Percentiles rank a stretch among this genome's conserved stretches.
Conservation (phyloP, 2,797 vertebrate species). For the Nyctibius grandis region DNA sequence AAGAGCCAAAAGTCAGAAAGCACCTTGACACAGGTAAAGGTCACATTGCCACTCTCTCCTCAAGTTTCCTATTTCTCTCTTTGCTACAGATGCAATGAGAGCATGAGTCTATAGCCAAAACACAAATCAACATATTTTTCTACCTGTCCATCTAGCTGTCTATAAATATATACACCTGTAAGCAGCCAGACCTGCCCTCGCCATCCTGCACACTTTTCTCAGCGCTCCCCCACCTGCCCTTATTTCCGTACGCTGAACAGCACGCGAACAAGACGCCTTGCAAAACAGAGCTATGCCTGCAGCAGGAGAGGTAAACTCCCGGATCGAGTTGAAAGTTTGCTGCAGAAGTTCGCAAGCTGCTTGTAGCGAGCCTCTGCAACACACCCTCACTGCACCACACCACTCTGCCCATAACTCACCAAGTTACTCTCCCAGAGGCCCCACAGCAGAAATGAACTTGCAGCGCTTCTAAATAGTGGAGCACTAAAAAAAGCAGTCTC, state of each 20-base stretch:
- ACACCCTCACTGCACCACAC: neutral
- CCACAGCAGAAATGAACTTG: conserved; percentile 21
- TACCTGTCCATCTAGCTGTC: neutral
- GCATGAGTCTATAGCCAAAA: neutral
- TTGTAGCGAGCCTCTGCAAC: neutral
- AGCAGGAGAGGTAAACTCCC: neutral
- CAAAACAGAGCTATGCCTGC: neutral
- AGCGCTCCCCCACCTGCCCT: neutral
- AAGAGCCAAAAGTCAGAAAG: neutral
- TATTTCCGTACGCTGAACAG: neutral
- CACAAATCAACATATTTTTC: neutral
- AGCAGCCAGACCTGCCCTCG: neutral
- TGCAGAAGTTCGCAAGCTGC: neutral
- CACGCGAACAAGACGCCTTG: neutral
- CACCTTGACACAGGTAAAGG: neutral
- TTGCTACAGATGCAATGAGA: neutral
- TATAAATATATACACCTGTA: neutral
- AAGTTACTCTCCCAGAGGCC: conserved; percentile 32
- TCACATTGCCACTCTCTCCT: neutral
- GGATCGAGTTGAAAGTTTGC: neutral
- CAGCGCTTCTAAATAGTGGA: neutral
- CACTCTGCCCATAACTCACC: conserved; percentile 64
- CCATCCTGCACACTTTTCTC: neutral
- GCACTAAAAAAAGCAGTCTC: conserved; percentile 39
- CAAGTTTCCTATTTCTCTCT: neutral